These are phyloP conservation scores for Leptodactylus fallax DNA, from an alignment of 2,797 vertebrate genomes.

Conservation along the genomic window DNA sequence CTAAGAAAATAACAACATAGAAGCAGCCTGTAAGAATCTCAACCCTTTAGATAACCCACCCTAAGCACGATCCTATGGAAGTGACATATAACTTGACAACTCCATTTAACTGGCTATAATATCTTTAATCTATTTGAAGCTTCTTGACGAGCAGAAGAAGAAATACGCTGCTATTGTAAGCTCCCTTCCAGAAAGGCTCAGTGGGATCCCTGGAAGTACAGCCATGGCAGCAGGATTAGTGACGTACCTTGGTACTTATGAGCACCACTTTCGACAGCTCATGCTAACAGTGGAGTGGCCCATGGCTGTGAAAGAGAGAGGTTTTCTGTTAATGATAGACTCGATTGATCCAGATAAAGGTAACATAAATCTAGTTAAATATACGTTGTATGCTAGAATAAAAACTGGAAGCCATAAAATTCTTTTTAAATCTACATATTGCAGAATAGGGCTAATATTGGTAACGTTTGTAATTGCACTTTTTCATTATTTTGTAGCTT, in stretches of 20 bases:
- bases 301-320: slow-evolving; percentile 55
- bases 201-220: not conserved
- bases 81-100: slow-evolving; percentile 33
- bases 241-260: not conserved
- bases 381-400: not conserved
- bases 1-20: slow-evolving; percentile 2
- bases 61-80: slow-evolving; percentile 23
- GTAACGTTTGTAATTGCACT: not conserved
- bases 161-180: slow-evolving; percentile 23
- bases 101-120: slow-evolving; percentile 45
- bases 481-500: slow-evolving; percentile 1
- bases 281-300: slow-evolving; percentile 57
- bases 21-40: not conserved
- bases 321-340: slow-evolving; percentile 53
- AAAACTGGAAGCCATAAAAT: not conserved
- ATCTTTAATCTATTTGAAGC: slow-evolving; percentile 51
- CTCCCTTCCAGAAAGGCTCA: slow-evolving; percentile 33
- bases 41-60: slow-evolving; percentile 10
- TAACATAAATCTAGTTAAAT: slow-evolving; percentile 74
- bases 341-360: slow-evolving; percentile 59
- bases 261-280: not conserved
- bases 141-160: slow-evolving; percentile 46
- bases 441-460: not conserved
- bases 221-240: not conserved
- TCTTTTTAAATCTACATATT: not conserved